These are phyloP conservation scores for Sebastes reedi DNA, from an alignment of 2,797 vertebrate genomes.

Conservation along the genomic window DNA sequence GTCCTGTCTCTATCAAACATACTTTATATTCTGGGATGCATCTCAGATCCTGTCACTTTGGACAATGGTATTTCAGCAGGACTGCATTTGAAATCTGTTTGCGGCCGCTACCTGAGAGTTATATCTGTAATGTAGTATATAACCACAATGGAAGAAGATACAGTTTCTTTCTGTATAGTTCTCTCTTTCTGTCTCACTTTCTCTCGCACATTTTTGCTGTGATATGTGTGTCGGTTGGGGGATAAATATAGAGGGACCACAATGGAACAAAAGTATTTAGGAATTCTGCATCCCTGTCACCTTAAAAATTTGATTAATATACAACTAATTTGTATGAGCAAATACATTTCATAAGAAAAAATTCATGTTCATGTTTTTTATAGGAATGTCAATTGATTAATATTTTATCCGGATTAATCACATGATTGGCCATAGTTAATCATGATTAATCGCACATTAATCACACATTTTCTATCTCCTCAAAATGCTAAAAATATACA, in stretches of 20 bases:
- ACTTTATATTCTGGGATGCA: constrained; percentile 2
- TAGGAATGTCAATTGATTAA: no score
- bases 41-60: background rate
- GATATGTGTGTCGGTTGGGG: background rate
- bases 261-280: background rate
- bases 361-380: background rate
- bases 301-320: background rate
- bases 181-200: background rate
- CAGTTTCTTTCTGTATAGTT: background rate
- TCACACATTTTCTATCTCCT: no score
- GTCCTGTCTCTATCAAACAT: background rate
- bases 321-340: background rate
- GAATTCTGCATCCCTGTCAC: background rate
- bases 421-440: no score
- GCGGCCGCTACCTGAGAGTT: background rate
- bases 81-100: background rate
- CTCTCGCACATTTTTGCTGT: no score
- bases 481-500: no score
- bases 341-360: background rate
- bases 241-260: background rate
- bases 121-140: background rate
- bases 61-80: background rate
- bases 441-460: no score
- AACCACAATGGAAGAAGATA: no score
- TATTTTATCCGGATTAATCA: no score